Evolutionary conservation across 2,113 vertebrate genomes (phyloP).

Genomic region (Lagopus muta): DNA sequence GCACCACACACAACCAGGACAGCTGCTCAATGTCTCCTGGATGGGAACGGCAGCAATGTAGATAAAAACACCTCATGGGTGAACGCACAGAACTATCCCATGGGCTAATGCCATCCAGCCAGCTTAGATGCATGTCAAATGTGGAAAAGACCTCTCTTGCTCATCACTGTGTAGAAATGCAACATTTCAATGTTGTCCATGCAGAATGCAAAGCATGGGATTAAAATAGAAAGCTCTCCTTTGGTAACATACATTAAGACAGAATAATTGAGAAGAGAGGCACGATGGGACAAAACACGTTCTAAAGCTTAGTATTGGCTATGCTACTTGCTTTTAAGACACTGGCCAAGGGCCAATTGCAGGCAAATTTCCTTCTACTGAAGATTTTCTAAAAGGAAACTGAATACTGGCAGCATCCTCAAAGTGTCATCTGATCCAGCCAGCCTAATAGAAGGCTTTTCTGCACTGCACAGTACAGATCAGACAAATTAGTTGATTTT

Average conservation of each 20-base stretch:
- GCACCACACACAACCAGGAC: background rate
- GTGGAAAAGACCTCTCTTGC: background rate
- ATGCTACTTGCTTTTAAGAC: background rate
- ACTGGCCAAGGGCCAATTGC: background rate
- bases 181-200: background rate
- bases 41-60: background rate
- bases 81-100: background rate
- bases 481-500: background rate
- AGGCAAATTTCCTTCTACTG: slow-evolving; percentile 2
- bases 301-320: background rate
- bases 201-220: background rate
- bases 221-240: background rate
- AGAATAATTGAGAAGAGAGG: background rate
- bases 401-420: slow-evolving; percentile 15
- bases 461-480: background rate
- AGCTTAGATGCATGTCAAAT: background rate
- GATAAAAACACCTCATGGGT: background rate
- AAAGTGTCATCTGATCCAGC: slow-evolving; percentile 17
- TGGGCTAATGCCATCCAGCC: background rate
- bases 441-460: background rate
- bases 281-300: background rate
- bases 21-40: background rate
- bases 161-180: background rate
- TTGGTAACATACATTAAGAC: background rate
- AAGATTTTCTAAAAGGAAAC: slow-evolving; percentile 12